Conservation (phyloP, 2,797 vertebrate genomes). For the Fringilla coelebs region DNA sequence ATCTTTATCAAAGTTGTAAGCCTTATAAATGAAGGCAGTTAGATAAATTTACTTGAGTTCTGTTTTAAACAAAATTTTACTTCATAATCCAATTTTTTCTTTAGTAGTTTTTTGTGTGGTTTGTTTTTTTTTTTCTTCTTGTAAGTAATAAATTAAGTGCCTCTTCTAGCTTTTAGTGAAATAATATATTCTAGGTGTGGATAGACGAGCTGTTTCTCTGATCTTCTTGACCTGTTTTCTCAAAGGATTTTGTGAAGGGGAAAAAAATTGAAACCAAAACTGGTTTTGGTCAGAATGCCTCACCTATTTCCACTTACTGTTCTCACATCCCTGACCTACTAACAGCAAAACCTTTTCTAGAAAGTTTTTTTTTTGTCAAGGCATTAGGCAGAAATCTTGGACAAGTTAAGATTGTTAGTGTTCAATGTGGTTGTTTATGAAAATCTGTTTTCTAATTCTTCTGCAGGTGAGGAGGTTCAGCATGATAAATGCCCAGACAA, state of each 20-base stretch:
- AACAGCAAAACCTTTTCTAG: neutral
- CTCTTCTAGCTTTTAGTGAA: neutral
- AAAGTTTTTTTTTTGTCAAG: neutral
- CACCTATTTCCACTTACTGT: neutral
- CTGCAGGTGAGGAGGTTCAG: neutral
- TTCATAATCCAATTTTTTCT: neutral
- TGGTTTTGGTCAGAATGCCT: neutral
- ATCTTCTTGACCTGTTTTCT: neutral
- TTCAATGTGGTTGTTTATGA: neutral
- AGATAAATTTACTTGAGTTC: neutral
- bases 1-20: neutral
- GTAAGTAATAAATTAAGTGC: neutral
- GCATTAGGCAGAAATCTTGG: neutral
- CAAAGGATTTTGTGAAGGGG: neutral
- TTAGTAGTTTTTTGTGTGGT: neutral
- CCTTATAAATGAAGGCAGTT: neutral
- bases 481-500: too few species aligned
- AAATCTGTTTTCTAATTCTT: neutral
- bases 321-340: neutral
- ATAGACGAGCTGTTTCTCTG: neutral
- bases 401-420: neutral
- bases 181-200: neutral
- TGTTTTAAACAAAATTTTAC: neutral
- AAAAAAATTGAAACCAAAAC: neutral
- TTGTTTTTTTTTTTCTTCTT: neutral